Percentiles rank a stretch among this genome's conserved stretches.
Conservation (phyloP, 2,888 invertebrate genomes). For the Pseudococcus viburni region DNA sequence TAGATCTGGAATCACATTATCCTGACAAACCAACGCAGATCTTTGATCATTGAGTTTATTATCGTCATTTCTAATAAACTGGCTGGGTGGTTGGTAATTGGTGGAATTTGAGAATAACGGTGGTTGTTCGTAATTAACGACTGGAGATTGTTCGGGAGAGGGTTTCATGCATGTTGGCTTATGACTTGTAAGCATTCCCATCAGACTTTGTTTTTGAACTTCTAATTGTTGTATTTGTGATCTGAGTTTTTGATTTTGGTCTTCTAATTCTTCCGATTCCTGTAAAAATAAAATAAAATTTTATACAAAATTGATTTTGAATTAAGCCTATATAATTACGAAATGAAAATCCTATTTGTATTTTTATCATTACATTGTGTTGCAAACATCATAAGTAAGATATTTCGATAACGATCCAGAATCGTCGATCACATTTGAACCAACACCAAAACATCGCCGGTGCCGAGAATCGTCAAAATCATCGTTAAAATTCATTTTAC, state of each 20-base stretch:
- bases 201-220: slow-evolving; percentile 82
- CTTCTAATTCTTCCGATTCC: slow-evolving; percentile 88
- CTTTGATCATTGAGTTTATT: slow-evolving; percentile 4
- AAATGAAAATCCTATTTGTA: too few relatives aligned
- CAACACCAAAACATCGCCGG: neutral
- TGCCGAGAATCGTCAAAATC: neutral
- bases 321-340: neutral
- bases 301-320: neutral
- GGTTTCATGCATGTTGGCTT: slow-evolving; percentile 62
- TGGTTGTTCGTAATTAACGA: slow-evolving; percentile 40
- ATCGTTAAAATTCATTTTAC: slow-evolving; percentile 16
- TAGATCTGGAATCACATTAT: neutral
- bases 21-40: neutral
- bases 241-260: slow-evolving; percentile 87
- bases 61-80: slow-evolving; percentile 5
- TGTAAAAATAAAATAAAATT: slow-evolving; percentile 68
- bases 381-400: too few relatives aligned
- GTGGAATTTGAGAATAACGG: slow-evolving; percentile 40
- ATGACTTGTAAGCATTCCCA: slow-evolving; percentile 85
- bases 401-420: neutral
- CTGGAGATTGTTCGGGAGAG: slow-evolving; percentile 58
- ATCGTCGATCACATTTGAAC: neutral
- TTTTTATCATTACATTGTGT: too few relatives aligned
- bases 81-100: neutral
- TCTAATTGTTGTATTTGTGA: slow-evolving; percentile 86